Evolutionary conservation across 2,113 vertebrate genomes (phyloP), one percentile per base, ranked within the genome.

Genomic region (Neodon shergylaensis): DNA sequence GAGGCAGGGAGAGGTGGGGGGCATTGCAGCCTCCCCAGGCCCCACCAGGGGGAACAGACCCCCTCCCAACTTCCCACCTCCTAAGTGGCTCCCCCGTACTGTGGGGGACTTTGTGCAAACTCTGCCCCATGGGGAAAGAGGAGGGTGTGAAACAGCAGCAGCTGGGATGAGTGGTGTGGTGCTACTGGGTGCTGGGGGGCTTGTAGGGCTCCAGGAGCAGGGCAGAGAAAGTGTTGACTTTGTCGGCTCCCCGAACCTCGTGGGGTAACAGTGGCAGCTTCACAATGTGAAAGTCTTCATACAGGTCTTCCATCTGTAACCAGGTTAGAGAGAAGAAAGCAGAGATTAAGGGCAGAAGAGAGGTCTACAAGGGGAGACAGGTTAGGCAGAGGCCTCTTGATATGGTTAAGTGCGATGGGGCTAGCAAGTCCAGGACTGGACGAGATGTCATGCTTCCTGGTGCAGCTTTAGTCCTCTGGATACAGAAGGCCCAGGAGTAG

Each of bases 281-380:
- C 93, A 99, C 98, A 97, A 99, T 99, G 98, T 99, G 99, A 98
- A 99, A 99, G 97, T 99, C 99, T 98, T 99, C 99, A 72, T 99
- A 99, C 44, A 99, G 98, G 97, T 99, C 99, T 95, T 99, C 99
- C 99, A 99, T 99, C 99, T 99, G 98, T 3, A 61, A 78, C 24
- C 14, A 8, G 44, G 65, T 66, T 49, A 76, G 54, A 97, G 52
- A 68, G 83, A 68, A 86, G 83, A 81, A 17, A 66, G 44, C 58
- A 47, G 84, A 92, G 83, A 54, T 17, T 49, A 76, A 79, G 26
- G 39, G 63, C 22, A 42, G 58, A 36, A 49, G n/a, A 49, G n/a
- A 39, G 76, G 11, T 31, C 1, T 3, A 19, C 2, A 31, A 66
- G 39, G 36, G 21, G n/a, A 12, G 33, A 31, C 26, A n/a, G 66